Conservation (phyloP, 2,797 vertebrate species). For the Triplophysa yarkandensis region DNA sequence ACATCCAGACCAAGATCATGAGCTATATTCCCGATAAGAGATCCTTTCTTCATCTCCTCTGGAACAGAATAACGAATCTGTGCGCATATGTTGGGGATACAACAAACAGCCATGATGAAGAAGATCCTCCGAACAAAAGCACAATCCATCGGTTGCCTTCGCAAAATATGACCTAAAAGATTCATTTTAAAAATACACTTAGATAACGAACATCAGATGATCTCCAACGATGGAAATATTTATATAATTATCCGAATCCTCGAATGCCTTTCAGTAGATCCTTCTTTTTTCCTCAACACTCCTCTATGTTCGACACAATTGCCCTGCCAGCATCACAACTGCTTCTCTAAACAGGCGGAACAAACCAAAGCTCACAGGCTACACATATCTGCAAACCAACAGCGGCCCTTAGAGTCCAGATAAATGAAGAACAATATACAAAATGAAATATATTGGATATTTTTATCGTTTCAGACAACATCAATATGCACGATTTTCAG, state of each 20-base stretch:
- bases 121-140: slow-evolving; percentile 72
- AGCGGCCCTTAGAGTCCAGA: slow-evolving; percentile 35
- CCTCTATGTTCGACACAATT: background rate
- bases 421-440: background rate
- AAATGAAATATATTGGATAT: too few relatives aligned
- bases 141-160: slow-evolving; percentile 22
- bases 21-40: slow-evolving; percentile 78
- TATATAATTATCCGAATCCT: background rate
- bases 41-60: slow-evolving; percentile 81
- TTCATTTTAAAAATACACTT: background rate
- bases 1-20: slow-evolving; percentile 76
- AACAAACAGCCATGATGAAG: slow-evolving; percentile 56
- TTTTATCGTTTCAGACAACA: too few relatives aligned
- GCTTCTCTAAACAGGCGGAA: slow-evolving; percentile 31
- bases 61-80: slow-evolving; percentile 83
- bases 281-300: background rate
- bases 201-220: too few relatives aligned
- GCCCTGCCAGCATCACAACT: background rate
- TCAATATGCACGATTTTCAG: too few relatives aligned
- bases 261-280: background rate
- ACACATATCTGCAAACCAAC: slow-evolving; percentile 26
- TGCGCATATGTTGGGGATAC: slow-evolving; percentile 55
- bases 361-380: too few relatives aligned
- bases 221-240: background rate
- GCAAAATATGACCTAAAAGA: background rate